Conservation (phyloP, 2,113 vertebrate species). For the Erinaceus europaeus region DNA sequence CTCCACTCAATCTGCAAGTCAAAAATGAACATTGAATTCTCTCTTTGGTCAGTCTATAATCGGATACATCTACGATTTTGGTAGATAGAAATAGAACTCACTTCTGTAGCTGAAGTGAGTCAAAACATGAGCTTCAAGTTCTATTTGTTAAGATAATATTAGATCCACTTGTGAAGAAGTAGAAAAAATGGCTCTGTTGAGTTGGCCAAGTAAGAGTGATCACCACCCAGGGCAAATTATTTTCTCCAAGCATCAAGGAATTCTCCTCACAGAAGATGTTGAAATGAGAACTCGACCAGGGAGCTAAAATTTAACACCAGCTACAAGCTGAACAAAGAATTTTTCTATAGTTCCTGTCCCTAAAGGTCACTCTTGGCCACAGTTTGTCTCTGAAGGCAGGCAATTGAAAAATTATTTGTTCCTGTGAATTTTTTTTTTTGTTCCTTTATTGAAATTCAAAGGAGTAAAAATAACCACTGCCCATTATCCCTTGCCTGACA, state of each 20-base stretch:
- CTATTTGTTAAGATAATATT: neutral
- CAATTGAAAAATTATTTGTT: conserved; percentile 61
- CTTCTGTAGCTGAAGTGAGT: too few relatives aligned
- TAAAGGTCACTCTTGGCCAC: conserved; percentile 59
- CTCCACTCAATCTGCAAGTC: neutral
- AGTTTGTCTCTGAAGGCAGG: conserved; percentile 61
- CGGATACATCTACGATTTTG: neutral
- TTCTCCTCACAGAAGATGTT: neutral
- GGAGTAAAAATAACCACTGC: conserved; percentile 69
- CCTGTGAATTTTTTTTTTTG: conserved; percentile 65
- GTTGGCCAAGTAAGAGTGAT: neutral
- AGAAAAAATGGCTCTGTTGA: neutral
- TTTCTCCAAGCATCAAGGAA: conserved; percentile 2
- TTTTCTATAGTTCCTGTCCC: conserved; percentile 43
- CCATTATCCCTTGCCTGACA: conserved; percentile 56
- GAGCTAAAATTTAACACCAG: neutral
- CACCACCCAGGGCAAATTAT: neutral
- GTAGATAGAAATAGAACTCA: neutral
- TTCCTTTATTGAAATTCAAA: conserved; percentile 72
- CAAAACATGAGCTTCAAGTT: neutral
- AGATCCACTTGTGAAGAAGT: neutral
- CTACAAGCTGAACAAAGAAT: conserved; percentile 26
- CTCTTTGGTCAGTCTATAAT: neutral
- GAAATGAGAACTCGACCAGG: neutral
- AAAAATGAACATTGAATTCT: neutral